A percentile compares a stretch with the other conserved stretches of the same genome.
Conservation (phyloP, 2,797 vertebrate species). For the Sebastes cheni region DNA sequence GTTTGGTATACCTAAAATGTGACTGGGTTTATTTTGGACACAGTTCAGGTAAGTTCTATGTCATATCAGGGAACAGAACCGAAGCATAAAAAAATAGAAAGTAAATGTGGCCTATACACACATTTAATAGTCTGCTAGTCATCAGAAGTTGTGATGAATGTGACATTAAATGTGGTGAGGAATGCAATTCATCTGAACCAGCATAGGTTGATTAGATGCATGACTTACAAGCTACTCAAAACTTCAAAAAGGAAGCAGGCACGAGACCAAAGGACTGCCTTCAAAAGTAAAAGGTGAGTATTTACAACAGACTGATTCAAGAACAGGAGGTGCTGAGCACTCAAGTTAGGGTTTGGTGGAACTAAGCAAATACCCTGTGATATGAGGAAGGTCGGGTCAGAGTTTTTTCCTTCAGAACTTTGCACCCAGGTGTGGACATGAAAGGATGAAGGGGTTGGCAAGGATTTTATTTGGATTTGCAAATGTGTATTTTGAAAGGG, state of each 20-base stretch:
- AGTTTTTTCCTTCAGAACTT: slow-evolving; percentile 68
- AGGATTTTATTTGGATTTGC: slow-evolving; percentile 81
- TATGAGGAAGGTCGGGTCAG: slow-evolving; percentile 74
- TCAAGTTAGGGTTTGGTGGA: slow-evolving; percentile 65
- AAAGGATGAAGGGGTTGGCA: slow-evolving; percentile 74
- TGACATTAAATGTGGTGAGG: not conserved
- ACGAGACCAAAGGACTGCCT: slow-evolving; percentile 41
- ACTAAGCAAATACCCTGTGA: slow-evolving; percentile 78
- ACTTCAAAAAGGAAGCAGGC: slow-evolving; percentile 55
- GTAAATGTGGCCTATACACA: not conserved
- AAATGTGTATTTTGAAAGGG: slow-evolving; percentile 70
- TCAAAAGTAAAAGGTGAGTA: slow-evolving; percentile 43
- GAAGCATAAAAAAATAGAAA: not conserved
- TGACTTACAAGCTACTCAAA: slow-evolving; percentile 28
- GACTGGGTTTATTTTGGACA: not conserved
- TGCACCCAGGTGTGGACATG: slow-evolving; percentile 83
- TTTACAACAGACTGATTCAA: slow-evolving; percentile 64
- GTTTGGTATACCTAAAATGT: not conserved
- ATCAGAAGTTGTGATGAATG: not conserved
- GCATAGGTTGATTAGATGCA: slow-evolving; percentile 3
- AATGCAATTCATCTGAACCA: slow-evolving; percentile 21
- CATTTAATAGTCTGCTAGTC: not conserved
- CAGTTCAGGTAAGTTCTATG: not conserved
- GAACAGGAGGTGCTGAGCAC: slow-evolving; percentile 55
- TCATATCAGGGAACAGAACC: not conserved